These are phyloP conservation scores for Aethes cnicana DNA, from an alignment of 2,888 invertebrate species.

Conservation along the genomic window DNA sequence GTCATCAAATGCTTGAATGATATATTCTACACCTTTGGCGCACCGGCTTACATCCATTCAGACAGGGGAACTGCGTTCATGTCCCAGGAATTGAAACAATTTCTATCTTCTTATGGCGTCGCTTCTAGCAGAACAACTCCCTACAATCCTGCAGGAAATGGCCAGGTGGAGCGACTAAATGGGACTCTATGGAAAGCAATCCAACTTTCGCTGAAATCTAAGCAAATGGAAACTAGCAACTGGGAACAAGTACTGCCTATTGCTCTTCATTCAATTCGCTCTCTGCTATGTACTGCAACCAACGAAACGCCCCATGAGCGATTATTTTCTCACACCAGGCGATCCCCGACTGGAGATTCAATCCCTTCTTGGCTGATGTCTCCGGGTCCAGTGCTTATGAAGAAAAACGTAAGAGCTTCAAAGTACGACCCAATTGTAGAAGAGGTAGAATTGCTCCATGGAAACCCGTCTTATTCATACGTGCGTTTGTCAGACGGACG, in stretches of 20 bases:
- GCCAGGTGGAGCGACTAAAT: conserved; percentile 19
- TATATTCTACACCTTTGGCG: conserved; percentile 14
- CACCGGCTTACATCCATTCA: conserved; percentile 30
- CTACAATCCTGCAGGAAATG: conserved; percentile 29
- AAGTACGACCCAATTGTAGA: conserved; percentile 8
- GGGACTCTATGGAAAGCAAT: conserved; percentile 5
- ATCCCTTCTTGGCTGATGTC: background rate
- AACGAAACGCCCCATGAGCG: conserved; percentile 7
- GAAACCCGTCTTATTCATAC: background rate
- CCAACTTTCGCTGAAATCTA: background rate
- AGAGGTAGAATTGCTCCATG: background rate
- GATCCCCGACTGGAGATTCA: background rate
- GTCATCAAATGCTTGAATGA: conserved; percentile 23
- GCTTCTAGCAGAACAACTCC: conserved; percentile 23
- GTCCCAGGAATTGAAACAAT: conserved; percentile 11
- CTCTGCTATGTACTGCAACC: conserved; percentile 5
- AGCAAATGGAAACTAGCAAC: too few relatives aligned
- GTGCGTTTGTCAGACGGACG: background rate
- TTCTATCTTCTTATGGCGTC: background rate
- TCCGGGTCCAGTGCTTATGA: background rate
- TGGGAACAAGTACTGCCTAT: background rate
- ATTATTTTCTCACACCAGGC: background rate
- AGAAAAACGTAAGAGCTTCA: background rate
- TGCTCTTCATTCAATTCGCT: background rate
- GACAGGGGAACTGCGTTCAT: conserved; percentile 27